Base-by-base conservation (phyloP, 2,888 invertebrate species). In the Slavum lentiscoides region DNA sequence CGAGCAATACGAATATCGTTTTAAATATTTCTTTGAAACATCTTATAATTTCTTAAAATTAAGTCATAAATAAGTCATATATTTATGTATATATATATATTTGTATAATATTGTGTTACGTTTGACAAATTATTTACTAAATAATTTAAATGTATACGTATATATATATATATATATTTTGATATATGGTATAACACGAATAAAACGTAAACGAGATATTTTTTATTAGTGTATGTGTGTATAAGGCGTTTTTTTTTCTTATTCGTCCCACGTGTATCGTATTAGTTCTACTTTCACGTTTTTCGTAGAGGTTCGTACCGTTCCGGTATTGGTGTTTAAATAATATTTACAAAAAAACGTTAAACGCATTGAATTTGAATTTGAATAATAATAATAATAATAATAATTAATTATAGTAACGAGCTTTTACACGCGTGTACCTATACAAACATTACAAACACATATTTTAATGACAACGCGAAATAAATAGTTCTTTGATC, bases 191-290 rank as follows among this genome's bases (percentile, higher is more conserved):
- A 64, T 2, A 62, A 62, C 49, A 62, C 3, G 19, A 53, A 74
- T 64, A 55, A 64, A 64, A 74, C 64, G 21, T 74, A 55, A 53
- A 74, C 37, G 30, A 37, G n/a, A 64, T 64, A 37, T 74, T 72
- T 74, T 74, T 74, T 43, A 53, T 74, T 53, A 55, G 53, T 53
- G 17, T 53, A 17, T 37, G 0, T 17, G 23, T 17, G 5, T n/a
- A 58, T 58, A 21, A 9, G 15, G 53, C 9, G 37, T 49, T 53
- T 37, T 74, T 53, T 21, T 74, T 64, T 53, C 53, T 30, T 55
- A 53, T 55, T 21, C 30, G 13, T 21, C 55, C 55, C 11, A 55
- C 39, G 21, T 55, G 11, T 49, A 19, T 7, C 6, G 6, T 1
- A 6, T 58, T 39, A 30, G 55, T 59, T 21, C 39, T 72, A 59